Base-by-base conservation (phyloP, 2,113 vertebrate species). In the Alethe diademata region DNA sequence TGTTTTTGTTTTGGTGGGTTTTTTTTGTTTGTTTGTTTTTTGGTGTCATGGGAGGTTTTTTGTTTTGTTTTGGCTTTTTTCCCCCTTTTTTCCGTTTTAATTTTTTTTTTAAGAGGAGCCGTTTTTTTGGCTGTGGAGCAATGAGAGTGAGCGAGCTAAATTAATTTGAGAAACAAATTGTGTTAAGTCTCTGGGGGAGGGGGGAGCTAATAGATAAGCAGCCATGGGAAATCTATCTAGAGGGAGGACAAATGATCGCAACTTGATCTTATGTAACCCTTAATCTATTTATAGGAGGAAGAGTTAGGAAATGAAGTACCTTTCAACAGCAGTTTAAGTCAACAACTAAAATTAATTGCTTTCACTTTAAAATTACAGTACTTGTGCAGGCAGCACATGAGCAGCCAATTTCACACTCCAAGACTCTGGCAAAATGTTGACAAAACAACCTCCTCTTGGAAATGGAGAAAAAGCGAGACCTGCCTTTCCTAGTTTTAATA, bases 301-400 rank as follows among this genome's bases (percentile, higher is more conserved):
- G 93, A 98, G 96, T 96, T 76, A 35, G 86, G 97, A 97, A 98
- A 98, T 97, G 90, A 97, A 98, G 95, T 97, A 97, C 92, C 97
- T 98, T 97, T 97, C 95, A 96, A 96, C 95, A 96, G 92, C 42
- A 97, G 96, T 97, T 98, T 97, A 98, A 98, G 97, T 98, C 98
- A 98, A 98, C 98, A 98, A 98, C 98, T 97, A 96, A 98, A 98
- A 98, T 98, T 97, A 98, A 98, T 98, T 98, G 98, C 97, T 92
- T 98, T 98, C 96, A 97, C 96, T 98, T 97, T 93, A 80, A 95
- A 95, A 91, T 91, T 94, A 71, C 47, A 51, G 84, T 92, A 90
- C 78, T 96, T 86, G 69, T 69, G 70, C 95, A 91, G 92, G 43
- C 61, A 88, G 76, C 92, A 45, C 73, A 96, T 69, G 96, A 97